Base-by-base conservation (phyloP, 2,113 vertebrate genomes). In the Perca fluviatilis region DNA sequence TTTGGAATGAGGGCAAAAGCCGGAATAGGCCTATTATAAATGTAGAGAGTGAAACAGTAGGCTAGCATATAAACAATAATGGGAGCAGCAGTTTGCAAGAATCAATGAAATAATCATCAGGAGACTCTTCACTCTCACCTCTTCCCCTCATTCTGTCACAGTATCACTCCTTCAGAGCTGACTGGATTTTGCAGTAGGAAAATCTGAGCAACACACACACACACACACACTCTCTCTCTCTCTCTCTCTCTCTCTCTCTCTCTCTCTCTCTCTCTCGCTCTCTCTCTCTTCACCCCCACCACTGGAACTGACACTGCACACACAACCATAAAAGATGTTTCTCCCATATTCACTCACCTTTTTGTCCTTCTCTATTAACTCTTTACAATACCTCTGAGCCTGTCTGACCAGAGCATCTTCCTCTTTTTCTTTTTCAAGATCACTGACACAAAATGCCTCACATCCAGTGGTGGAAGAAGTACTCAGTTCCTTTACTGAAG, bases 271-370 rank as follows among this genome's bases (percentile, higher is more conserved):
- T 11, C 53, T 66, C n/a, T 4, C 21, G 3, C 19, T 51, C 60
- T 16, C 19, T 33, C 65, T 50, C 49, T 40, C 61, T 63, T 66
- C 18, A 47, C 19, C 64, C 83, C 54, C 60, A 18, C 40, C 54
- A 47, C 61, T 83, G 30, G 33, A 82, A 85, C 27, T 33, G 72
- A 82, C 71, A 80, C 75, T 36, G 50, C 65, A 79, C 51, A 77
- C 85, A 87, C 51, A 72, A 83, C 87, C 89, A 91, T 92, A 91
- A 93, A 93, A 93, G 79, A 84, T 36, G 53, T 83, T 87, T 86
- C 82, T 83, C 86, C 81, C 47, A 77, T 47, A 75, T 77, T 70
- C 72, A 74, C 60, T 70, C 77, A 81, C 77, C 69, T 77, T 62
- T 65, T 65, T 53, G 58, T 67, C 33, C 47, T 2, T 46, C 56